Base-by-base conservation (phyloP, 2,888 invertebrate species). In the Neoaliturus tenellus region DNA sequence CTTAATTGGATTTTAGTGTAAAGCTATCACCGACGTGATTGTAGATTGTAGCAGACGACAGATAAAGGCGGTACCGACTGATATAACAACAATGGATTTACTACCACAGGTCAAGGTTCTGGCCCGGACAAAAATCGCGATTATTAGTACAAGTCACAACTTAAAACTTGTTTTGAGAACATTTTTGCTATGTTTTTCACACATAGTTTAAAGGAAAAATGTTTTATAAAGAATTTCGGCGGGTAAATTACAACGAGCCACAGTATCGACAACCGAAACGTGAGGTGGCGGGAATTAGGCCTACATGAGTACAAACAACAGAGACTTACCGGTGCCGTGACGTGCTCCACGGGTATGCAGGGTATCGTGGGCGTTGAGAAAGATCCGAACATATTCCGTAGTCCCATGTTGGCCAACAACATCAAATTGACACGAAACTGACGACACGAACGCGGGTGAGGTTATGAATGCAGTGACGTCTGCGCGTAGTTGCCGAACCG, bases 381-480 rank as follows among this genome's bases (percentile, higher is more conserved):
- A 6, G 80, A 67, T 17, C 69, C 71, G 44, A 83, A 83, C 58
- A 83, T 28, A 33, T 71, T 83, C 58, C 83, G 67, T 35, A 83
- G 39, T 39, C 80, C 83, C 83, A 83, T 83, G n/a, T 71, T 83
- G 12, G 82, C 82, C 48, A 82, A 35, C 35, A 82, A 83, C 83
- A 71, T 83, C 17, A 23, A n/a, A 69, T 17, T 25, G 44, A 41
- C 55, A 31, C 81, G 58, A 41, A 35, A 48, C 81, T 31, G 81
- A 28, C 81, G 23, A 58, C 20, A n/a, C 80, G 62, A 81, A 28
- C 44, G 44, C 39, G 51, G 12, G 12, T 48, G 78, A 55, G 78
- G 55, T 78, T 51, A 55, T 51, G 35, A 41, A 69, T 51, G 51
- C 55, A 51, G 55, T 73, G 73, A 73, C 58, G 51, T 33, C 33